Base-by-base conservation (phyloP, 2,113 vertebrate genomes). In the Oplegnathus fasciatus region DNA sequence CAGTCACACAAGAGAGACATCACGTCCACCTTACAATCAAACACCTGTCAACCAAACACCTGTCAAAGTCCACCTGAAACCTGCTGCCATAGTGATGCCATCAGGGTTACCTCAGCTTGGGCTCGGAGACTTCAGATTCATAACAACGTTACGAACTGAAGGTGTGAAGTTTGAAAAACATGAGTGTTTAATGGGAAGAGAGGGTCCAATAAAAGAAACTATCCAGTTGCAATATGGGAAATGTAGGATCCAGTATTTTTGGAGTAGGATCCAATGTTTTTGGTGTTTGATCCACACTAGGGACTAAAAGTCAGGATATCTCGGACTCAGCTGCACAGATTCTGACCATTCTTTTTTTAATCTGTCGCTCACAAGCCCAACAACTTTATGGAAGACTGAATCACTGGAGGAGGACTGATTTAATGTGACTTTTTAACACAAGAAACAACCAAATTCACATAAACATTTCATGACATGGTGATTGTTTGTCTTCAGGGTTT, bases 11-110 rank as follows among this genome's bases (percentile, higher is more conserved):
- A 26, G 2, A 64, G 9, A 71, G 6, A 62, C 34, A 0, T 46
- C 46, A 68, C 50, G 84, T 28, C 86, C 91, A 50, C 83, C 91
- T 95, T 20, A 48, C 0, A 81, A 50, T 72, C 13, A 90, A 24
- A 15, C 52, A 20, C 0, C 92, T 95, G 20, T 52, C 0, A 80
- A 48, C 69, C 11, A 90, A 22, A 17, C 46, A 24, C 0, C 8
- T 20, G 11, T 44, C 2, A 22, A 26, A 48, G 22, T 2, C 9
- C 34, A 60, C 18, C 37, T 34, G 69, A 22, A 15, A 17, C 32
- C 44, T 40, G 9, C 15, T 61, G 6, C 9, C 14, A 32, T 5
- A 3, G 24, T 65, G 60, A 52, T 34, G 26, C 17, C 40, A 22
- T 32, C 14, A 24, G 28, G 20, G 26, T 9, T 9, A 15, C 30